phyloP scores from a whole-genome alignment of 1,140 invertebrate genomes.

The Tetraneura akinire region DNA sequence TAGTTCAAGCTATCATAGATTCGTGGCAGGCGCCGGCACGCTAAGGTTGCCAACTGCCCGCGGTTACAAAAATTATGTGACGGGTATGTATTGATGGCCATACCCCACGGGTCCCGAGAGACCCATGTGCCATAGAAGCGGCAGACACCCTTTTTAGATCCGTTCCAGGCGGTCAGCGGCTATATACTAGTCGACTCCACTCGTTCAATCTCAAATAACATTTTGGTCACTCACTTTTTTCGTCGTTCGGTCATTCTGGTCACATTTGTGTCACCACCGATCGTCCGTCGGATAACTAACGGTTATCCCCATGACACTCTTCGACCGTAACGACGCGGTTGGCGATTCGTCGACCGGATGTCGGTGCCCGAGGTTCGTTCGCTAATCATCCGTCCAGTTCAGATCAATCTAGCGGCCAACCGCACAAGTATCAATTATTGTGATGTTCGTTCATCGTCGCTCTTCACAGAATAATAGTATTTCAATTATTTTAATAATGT shows the following conservation, averaged over 20 bases:
- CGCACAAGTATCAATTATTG: too few species aligned
- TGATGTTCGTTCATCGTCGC: too few species aligned
- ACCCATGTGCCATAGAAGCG: constrained; percentile 38
- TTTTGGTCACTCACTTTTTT: neutral
- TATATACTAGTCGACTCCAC: neutral
- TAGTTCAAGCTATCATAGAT: too few species aligned
- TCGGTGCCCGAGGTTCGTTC: neutral
- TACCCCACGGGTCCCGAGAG: constrained; percentile 62
- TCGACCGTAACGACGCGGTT: neutral
- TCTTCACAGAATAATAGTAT: too few species aligned
- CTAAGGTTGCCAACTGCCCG: constrained; percentile 62
- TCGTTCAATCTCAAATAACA: neutral
- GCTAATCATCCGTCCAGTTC: neutral
- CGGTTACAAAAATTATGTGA: constrained; percentile 66
- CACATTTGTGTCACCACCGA: neutral
- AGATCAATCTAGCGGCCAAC: constrained; percentile 48
- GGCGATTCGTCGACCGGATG: neutral
- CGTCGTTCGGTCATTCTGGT: neutral
- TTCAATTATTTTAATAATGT: too few species aligned
- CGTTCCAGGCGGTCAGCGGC: rapidly evolving
- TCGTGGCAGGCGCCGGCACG: constrained; percentile 60
- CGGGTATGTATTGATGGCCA: constrained; percentile 72
- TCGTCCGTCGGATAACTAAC: neutral
- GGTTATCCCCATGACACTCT: rapidly evolving
- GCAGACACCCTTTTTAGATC: constrained; percentile 39